phyloP scores from a whole-genome alignment of 2,797 vertebrate genomes.

The Stomatorhinus walkeri region DNA sequence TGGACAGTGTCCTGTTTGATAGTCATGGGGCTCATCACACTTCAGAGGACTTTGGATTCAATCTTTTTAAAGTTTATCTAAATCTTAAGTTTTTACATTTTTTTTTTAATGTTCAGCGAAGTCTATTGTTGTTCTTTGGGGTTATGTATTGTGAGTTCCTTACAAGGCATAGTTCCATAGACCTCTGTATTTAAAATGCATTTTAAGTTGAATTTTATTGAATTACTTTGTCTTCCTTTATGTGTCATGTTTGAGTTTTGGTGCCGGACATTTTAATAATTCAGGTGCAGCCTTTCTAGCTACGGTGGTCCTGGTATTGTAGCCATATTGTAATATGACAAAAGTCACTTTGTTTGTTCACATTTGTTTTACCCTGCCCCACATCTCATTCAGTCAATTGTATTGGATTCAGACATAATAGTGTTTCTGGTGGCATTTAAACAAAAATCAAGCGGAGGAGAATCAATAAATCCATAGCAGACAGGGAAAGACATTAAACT shows the following conservation, averaged over 20 bases:
- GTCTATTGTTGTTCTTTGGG: not conserved
- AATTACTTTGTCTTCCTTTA: not conserved
- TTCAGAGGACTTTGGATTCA: not conserved
- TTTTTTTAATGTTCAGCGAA: not conserved
- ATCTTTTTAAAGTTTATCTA: conserved; percentile 9
- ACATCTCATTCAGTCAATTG: not conserved
- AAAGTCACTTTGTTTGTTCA: not conserved
- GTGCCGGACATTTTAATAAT: not conserved
- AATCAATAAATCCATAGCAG: not conserved
- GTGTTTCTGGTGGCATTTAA: not conserved
- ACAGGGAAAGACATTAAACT: not conserved
- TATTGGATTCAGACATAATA: not conserved
- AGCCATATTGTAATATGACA: not conserved
- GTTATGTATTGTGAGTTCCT: not conserved
- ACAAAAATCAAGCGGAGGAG: not conserved
- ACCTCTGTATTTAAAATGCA: not conserved
- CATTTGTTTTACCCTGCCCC: not conserved
- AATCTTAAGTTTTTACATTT: too few relatives aligned
- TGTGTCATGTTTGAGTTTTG: not conserved
- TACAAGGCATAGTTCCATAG: not conserved
- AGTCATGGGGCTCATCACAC: conserved; percentile 10
- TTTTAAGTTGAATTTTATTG: not conserved
- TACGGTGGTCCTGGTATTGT: not conserved
- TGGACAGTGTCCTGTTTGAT: not conserved
- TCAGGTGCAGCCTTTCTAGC: not conserved